Evolutionary conservation across 2,888 invertebrate genomes (phyloP).

Genomic region (Ennomos fuscantarius): DNA sequence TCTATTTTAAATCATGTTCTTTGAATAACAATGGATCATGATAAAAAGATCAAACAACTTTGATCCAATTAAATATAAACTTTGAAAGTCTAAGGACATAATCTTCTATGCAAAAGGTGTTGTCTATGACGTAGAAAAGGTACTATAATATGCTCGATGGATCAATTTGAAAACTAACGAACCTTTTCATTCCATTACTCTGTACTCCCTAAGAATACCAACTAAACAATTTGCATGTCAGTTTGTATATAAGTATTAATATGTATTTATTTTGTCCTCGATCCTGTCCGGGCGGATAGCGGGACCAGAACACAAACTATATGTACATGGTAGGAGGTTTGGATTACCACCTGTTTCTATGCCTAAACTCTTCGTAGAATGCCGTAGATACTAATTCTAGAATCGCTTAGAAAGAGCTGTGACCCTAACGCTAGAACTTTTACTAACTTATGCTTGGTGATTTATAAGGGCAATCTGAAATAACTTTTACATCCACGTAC

Average conservation of each 20-base stretch:
- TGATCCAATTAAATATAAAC: too few relatives aligned
- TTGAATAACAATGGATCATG: too few relatives aligned
- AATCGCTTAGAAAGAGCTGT: slow-evolving; percentile 12
- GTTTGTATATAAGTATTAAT: slow-evolving; percentile 60
- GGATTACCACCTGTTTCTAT: slow-evolving; percentile 59
- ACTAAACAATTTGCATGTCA: slow-evolving; percentile 30
- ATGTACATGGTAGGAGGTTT: slow-evolving; percentile 82
- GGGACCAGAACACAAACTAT: slow-evolving; percentile 81
- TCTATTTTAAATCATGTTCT: too few relatives aligned
- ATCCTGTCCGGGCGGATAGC: slow-evolving; percentile 75
- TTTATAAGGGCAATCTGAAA: slow-evolving; percentile 1
- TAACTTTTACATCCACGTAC: too few relatives aligned
- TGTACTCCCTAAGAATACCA: slow-evolving; percentile 4
- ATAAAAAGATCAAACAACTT: too few relatives aligned
- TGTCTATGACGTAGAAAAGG: too few relatives aligned
- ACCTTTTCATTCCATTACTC: too few relatives aligned
- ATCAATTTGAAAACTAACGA: too few relatives aligned
- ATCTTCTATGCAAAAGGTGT: too few relatives aligned
- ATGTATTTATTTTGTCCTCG: slow-evolving; percentile 76
- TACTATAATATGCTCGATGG: too few relatives aligned
- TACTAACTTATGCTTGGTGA: slow-evolving; percentile 15
- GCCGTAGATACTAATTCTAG: slow-evolving; percentile 29
- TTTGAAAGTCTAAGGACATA: too few relatives aligned
- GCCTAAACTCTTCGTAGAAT: slow-evolving; percentile 54
- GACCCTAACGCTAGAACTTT: slow-evolving; percentile 6